Conservation (phyloP, 2,113 vertebrate genomes). For the Girardinichthys multiradiatus region DNA sequence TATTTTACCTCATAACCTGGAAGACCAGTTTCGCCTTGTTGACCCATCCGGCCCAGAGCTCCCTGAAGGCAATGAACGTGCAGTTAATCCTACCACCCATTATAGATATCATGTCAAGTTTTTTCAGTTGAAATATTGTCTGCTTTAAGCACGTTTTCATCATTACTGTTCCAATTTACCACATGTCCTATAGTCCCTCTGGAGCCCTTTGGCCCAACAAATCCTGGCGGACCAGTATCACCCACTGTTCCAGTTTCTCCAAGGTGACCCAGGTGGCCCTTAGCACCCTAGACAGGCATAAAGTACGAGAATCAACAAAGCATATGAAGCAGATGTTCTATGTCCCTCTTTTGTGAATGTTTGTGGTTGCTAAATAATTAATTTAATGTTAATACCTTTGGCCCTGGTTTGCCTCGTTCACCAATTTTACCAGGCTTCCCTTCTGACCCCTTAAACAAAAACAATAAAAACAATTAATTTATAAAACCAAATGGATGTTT, state of each 20-base stretch:
- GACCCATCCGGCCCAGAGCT: slow-evolving; percentile 92
- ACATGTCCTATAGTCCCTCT: slow-evolving; percentile 94
- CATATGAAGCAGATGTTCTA: not conserved
- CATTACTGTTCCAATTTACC: slow-evolving; percentile 80
- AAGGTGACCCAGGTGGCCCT: slow-evolving; percentile 92
- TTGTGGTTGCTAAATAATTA: not conserved
- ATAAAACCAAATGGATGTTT: not conserved
- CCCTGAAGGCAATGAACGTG: slow-evolving; percentile 78
- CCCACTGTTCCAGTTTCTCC: slow-evolving; percentile 91
- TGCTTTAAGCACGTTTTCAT: slow-evolving; percentile 9
- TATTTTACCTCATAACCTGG: slow-evolving; percentile 90
- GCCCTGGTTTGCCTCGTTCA: slow-evolving; percentile 89
- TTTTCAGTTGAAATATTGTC: not conserved
- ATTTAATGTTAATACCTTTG: slow-evolving; percentile 83
- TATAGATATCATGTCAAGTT: not conserved
- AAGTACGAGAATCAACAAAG: not conserved
- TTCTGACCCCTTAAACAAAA: slow-evolving; percentile 87
- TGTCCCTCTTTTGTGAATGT: not conserved
- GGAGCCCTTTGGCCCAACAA: slow-evolving; percentile 92
- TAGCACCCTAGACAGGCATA: slow-evolving; percentile 84
- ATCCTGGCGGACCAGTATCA: slow-evolving; percentile 86
- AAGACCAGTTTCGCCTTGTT: slow-evolving; percentile 92
- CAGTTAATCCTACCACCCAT: not conserved
- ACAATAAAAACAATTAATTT: slow-evolving; percentile 9
- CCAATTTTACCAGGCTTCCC: slow-evolving; percentile 94